A percentile compares a stretch with the other conserved stretches of the same genome.
Evolutionary conservation across 2,113 vertebrate species (phyloP).

Genomic region (Peromyscus californicus): DNA sequence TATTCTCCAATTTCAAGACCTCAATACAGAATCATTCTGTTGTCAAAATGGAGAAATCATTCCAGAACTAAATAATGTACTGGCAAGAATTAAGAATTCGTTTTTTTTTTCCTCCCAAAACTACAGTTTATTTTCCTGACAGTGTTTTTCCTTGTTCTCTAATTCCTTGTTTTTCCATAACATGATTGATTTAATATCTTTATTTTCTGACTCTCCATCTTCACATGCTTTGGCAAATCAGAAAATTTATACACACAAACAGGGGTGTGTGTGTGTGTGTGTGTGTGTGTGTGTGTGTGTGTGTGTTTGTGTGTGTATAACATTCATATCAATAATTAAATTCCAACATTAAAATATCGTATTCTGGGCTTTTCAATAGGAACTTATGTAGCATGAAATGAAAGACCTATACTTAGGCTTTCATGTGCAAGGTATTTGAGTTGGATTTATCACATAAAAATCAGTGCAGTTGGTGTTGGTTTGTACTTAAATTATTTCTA

Average conservation of each 20-base stretch:
- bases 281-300: neutral
- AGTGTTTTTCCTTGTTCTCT: neutral
- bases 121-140: neutral
- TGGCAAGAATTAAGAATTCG: neutral
- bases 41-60: neutral
- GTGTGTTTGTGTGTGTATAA: neutral
- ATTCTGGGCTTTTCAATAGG: neutral
- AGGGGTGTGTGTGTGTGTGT: neutral
- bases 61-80: neutral
- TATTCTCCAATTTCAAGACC: neutral
- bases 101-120: neutral
- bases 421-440: neutral
- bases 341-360: slow-evolving; percentile 39
- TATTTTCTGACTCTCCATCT: slow-evolving; percentile 14
- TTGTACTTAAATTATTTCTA: slow-evolving; percentile 26
- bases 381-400: neutral
- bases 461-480: neutral
- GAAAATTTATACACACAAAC: neutral
- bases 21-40: neutral
- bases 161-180: neutral
- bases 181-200: slow-evolving; percentile 26
- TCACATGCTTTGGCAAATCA: slow-evolving; percentile 22
- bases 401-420: slow-evolving; percentile 25
- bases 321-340: neutral
- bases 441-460: slow-evolving; percentile 35